These are phyloP conservation scores for Hirundo rustica DNA, from an alignment of 2,797 vertebrate genomes.

Conservation along the genomic window DNA sequence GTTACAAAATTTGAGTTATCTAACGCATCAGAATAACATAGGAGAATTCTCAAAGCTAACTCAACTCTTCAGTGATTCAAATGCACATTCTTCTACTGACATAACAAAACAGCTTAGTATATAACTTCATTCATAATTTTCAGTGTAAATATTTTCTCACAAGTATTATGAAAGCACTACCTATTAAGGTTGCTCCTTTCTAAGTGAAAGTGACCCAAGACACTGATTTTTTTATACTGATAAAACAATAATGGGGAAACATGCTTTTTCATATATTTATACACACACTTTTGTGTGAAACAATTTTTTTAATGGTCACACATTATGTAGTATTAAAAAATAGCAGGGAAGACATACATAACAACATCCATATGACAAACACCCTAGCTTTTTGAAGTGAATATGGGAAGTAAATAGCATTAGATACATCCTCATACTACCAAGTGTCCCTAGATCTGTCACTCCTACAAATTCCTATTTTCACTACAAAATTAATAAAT, in stretches of 20 bases:
- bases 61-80: neutral
- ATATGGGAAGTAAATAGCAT: neutral
- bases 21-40: neutral
- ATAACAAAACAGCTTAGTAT: neutral
- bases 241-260: neutral
- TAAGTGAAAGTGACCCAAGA: neutral
- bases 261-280: neutral
- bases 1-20: neutral
- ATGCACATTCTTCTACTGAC: neutral
- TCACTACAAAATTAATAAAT: neutral
- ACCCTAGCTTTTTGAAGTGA: neutral
- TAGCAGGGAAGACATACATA: neutral
- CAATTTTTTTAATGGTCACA: neutral
- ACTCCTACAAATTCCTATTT: neutral
- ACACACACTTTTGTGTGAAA: neutral
- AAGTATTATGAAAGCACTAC: neutral
- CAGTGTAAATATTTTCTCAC: neutral
- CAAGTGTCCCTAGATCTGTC: neutral
- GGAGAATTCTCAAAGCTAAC: neutral
- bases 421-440: neutral
- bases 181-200: neutral
- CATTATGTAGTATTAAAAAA: neutral
- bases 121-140: neutral
- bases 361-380: neutral
- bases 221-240: neutral